Evolutionary conservation across 2,113 vertebrate genomes (phyloP).

Genomic region (Corythaixoides concolor): DNA sequence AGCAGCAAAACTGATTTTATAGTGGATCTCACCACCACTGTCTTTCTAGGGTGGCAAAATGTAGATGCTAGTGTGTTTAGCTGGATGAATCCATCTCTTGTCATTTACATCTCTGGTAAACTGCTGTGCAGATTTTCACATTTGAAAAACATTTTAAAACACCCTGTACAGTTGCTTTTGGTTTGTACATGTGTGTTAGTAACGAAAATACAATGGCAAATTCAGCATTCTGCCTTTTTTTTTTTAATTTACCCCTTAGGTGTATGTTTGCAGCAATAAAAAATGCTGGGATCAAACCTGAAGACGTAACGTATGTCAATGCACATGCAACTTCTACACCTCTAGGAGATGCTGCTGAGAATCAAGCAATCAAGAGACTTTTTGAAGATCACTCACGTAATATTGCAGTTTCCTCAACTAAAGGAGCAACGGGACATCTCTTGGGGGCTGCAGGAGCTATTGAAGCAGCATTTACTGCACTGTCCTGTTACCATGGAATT

Average conservation of each 20-base stretch:
- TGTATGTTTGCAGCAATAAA: slow-evolving; percentile 93
- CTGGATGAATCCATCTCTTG: background rate
- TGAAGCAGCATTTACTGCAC: slow-evolving; percentile 89
- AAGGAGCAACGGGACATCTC: slow-evolving; percentile 94
- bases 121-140: background rate
- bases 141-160: background rate
- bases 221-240: background rate
- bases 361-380: slow-evolving; percentile 89
- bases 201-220: background rate
- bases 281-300: slow-evolving; percentile 78
- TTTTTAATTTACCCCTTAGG: slow-evolving; percentile 62
- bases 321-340: slow-evolving; percentile 96
- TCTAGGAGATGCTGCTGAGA: slow-evolving; percentile 94
- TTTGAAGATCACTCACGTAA: slow-evolving; percentile 75
- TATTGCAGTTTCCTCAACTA: slow-evolving; percentile 92
- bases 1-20: background rate
- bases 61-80: background rate
- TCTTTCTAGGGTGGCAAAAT: background rate
- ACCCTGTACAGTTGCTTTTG: background rate
- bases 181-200: background rate
- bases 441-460: slow-evolving; percentile 91
- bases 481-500: slow-evolving; percentile 87
- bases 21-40: background rate
- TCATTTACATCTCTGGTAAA: background rate
- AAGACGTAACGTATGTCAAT: slow-evolving; percentile 89